Evolutionary conservation across 2,113 vertebrate species (phyloP).

Genomic region (Anhinga anhinga): DNA sequence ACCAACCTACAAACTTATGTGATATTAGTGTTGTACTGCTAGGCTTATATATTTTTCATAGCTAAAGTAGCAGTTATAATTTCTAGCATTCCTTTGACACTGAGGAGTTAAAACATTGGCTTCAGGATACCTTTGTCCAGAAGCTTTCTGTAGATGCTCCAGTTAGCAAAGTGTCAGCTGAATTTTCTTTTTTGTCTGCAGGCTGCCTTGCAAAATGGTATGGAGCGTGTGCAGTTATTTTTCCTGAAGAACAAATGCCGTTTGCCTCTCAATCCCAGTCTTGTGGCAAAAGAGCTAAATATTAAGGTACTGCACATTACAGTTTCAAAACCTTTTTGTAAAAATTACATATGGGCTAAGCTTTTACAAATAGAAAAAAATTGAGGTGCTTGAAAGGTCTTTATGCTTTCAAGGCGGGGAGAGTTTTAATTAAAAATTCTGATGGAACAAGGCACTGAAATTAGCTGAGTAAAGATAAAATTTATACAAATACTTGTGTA

Average conservation of each 20-base stretch:
- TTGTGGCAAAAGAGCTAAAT: constrained; percentile 93
- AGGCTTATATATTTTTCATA: not conserved
- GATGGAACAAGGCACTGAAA: not conserved
- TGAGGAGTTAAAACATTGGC: not conserved
- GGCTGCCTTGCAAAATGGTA: constrained; percentile 89
- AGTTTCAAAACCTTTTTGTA: not conserved
- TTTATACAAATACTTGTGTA: not conserved
- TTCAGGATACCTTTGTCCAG: not conserved
- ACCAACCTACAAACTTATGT: not conserved
- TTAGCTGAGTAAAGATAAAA: not conserved
- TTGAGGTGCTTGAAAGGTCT: not conserved
- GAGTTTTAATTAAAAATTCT: not conserved
- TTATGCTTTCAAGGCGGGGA: not conserved
- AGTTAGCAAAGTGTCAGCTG: not conserved
- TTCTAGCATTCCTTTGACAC: not conserved
- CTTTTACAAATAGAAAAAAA: not conserved
- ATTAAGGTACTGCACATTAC: constrained; percentile 81
- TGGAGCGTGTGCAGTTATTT: constrained; percentile 91
- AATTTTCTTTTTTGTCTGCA: constrained; percentile 46
- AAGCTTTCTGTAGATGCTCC: not conserved
- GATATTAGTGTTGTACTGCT: not conserved
- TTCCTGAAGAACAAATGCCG: constrained; percentile 89
- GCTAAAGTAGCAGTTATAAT: not conserved
- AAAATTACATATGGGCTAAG: not conserved
- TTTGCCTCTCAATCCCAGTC: constrained; percentile 91